Evolutionary conservation across 2,888 invertebrate species (phyloP).

Genomic region (Glaucopsyche alexis): DNA sequence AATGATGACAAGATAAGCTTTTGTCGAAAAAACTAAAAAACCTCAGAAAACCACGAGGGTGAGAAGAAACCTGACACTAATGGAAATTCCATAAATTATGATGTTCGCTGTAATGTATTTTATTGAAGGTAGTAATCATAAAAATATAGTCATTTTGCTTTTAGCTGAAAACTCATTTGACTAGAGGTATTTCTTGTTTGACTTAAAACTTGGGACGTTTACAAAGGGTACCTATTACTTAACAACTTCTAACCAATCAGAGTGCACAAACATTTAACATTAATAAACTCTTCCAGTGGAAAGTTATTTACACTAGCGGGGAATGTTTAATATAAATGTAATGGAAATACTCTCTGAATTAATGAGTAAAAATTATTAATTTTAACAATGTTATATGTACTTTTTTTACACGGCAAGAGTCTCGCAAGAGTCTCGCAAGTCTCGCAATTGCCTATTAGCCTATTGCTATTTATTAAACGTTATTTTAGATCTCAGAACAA

Average conservation of each 20-base stretch:
- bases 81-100: background rate
- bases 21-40: background rate
- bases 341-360: background rate
- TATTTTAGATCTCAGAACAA: too few species aligned
- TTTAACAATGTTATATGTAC: too few species aligned
- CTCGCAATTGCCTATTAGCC: too few species aligned
- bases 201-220: background rate
- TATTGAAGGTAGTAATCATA: background rate
- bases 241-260: background rate
- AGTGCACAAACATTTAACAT: constrained; percentile 6
- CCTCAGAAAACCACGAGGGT: background rate
- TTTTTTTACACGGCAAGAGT: too few species aligned
- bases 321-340: background rate
- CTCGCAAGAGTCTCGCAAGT: too few species aligned
- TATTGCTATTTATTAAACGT: too few species aligned
- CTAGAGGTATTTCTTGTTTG: background rate
- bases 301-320: background rate
- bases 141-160: background rate
- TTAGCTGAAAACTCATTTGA: background rate
- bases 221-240: too few species aligned
- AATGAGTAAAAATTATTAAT: background rate
- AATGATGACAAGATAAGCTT: background rate
- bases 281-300: constrained; percentile 3
- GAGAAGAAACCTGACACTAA: background rate
- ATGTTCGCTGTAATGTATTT: background rate